Evolutionary conservation across 2,113 vertebrate genomes (phyloP).

Genomic region (Podocnemis expansa): DNA sequence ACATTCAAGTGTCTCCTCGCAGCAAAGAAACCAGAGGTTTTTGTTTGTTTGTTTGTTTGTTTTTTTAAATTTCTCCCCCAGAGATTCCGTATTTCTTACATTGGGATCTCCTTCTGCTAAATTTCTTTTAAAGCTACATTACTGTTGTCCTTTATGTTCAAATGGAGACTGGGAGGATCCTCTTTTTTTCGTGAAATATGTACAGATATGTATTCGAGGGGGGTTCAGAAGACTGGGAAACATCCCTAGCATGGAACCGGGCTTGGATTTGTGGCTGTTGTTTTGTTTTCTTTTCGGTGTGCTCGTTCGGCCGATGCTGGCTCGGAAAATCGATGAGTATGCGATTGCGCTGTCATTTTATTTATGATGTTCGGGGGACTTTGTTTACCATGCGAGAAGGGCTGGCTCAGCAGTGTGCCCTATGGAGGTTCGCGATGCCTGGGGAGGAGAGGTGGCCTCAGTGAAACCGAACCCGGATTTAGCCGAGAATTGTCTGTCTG

Average conservation of each 20-base stretch:
- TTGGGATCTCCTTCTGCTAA: slow-evolving; percentile 51
- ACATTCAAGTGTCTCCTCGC: slow-evolving; percentile 59
- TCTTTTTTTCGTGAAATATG: background rate
- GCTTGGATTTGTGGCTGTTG: background rate
- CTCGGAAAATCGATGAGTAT: slow-evolving; percentile 70
- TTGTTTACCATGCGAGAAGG: slow-evolving; percentile 61
- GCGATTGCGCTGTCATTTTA: slow-evolving; percentile 77
- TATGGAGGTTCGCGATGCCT: background rate
- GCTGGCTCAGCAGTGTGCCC: background rate
- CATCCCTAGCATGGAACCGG: slow-evolving; percentile 29
- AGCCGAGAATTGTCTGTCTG: slow-evolving; percentile 16
- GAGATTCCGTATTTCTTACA: slow-evolving; percentile 48
- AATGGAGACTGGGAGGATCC: slow-evolving; percentile 12
- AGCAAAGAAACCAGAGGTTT: slow-evolving; percentile 39
- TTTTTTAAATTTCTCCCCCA: slow-evolving; percentile 48
- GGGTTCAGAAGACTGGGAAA: background rate
- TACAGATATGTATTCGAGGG: slow-evolving; percentile 2
- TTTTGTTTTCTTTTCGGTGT: slow-evolving; percentile 56
- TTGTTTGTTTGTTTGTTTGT: no score
- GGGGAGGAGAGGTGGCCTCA: background rate
- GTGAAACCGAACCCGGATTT: background rate
- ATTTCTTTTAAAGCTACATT: slow-evolving; percentile 45
- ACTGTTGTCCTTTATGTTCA: slow-evolving; percentile 54
- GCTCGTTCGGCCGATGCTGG: slow-evolving; percentile 51
- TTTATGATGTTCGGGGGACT: slow-evolving; percentile 75